phyloP scores from a whole-genome alignment of 2,113 vertebrate species.

The Pogonocichla stellata region DNA sequence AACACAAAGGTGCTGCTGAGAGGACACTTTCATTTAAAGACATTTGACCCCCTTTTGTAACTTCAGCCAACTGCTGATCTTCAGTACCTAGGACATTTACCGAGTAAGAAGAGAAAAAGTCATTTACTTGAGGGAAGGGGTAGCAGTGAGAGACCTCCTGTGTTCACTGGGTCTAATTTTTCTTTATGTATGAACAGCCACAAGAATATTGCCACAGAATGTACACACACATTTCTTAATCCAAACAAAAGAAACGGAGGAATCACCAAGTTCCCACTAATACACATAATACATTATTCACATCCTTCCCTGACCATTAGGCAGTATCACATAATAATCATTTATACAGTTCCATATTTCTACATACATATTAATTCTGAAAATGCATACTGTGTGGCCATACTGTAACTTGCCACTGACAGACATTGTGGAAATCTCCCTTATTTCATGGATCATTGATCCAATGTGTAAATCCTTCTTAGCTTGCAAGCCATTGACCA shows the following conservation, averaged over 20 bases:
- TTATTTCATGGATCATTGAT: constrained; percentile 68
- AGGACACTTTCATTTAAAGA: not conserved
- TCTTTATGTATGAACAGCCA: not conserved
- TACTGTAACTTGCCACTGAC: constrained; percentile 50
- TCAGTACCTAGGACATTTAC: not conserved
- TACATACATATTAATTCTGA: constrained; percentile 16
- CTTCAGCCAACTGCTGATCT: not conserved
- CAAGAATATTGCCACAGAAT: not conserved
- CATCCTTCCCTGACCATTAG: not conserved
- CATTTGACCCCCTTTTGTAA: not conserved
- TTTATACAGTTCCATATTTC: not conserved
- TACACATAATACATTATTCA: not conserved
- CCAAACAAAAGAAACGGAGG: not conserved
- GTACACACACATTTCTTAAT: not conserved
- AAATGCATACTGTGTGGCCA: constrained; percentile 37
- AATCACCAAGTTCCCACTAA: not conserved
- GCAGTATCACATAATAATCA: not conserved
- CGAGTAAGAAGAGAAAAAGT: not conserved
- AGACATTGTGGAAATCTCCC: constrained; percentile 51
- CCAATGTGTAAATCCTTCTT: constrained; percentile 61
- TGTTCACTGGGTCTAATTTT: not conserved
- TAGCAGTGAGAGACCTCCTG: not conserved
- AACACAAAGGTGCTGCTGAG: not conserved
- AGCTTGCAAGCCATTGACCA: constrained; percentile 48
- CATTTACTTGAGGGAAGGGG: not conserved